Percentiles rank a stretch among this genome's conserved stretches.
Conservation (phyloP, 2,888 invertebrate species). For the Pristionchus entomophagus region DNA sequence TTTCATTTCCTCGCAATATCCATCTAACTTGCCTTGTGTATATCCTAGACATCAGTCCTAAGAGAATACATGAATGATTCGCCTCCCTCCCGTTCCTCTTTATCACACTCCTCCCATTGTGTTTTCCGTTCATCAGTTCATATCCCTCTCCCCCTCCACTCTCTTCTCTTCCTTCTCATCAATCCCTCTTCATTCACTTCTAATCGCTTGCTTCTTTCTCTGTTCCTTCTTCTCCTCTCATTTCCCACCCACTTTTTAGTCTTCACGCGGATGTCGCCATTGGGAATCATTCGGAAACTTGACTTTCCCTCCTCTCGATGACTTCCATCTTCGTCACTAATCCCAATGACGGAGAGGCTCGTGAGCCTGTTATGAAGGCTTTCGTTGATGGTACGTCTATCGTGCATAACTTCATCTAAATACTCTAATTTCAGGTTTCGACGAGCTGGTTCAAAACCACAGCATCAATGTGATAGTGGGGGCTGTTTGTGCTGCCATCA, state of each 20-base stretch:
- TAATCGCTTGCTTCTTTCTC: background rate
- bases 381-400: background rate
- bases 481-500: slow-evolving; percentile 37
- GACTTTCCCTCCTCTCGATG: background rate
- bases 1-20: background rate
- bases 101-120: background rate
- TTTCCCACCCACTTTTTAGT: background rate
- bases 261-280: background rate
- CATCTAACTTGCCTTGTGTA: background rate
- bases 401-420: background rate
- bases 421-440: slow-evolving; percentile 14
- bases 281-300: too few species aligned
- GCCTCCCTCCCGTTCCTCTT: background rate
- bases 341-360: background rate
- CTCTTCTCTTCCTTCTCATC: background rate
- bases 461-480: slow-evolving; percentile 45
- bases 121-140: slow-evolving; percentile 20
- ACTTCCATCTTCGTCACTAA: background rate
- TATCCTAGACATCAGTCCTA: too few species aligned
- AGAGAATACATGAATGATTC: background rate
- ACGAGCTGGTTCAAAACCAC: slow-evolving; percentile 41
- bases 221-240: background rate
- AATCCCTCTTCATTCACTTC: background rate
- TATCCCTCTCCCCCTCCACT: background rate
- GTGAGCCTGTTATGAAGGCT: background rate